Conservation (phyloP, 1,140 invertebrate species). For the Asobara japonica region DNA sequence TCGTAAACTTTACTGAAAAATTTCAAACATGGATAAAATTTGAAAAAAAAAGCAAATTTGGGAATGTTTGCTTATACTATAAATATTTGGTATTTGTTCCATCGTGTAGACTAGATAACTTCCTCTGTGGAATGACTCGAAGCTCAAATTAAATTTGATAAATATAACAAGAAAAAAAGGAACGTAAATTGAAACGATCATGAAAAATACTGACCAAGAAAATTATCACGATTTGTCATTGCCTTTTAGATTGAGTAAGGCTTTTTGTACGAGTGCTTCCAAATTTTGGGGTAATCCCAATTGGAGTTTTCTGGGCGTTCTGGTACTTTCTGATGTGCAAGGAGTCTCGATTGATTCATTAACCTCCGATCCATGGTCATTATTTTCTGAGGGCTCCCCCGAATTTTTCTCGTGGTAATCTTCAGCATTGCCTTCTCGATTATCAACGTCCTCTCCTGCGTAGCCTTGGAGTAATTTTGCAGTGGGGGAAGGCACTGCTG, state of each 20-base stretch:
- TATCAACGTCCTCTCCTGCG: constrained; percentile 65
- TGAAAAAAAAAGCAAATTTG: too few species aligned
- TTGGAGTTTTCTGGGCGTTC: constrained; percentile 10
- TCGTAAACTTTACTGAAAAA: too few species aligned
- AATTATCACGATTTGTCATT: constrained; percentile 43
- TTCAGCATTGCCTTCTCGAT: constrained; percentile 46
- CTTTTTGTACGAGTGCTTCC: constrained; percentile 56
- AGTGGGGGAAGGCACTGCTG: constrained; percentile 68
- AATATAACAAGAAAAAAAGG: too few species aligned
- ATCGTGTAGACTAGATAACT: background rate
- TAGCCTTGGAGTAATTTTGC: constrained; percentile 69
- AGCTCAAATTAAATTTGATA: background rate
- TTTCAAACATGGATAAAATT: too few species aligned
- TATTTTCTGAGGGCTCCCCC: constrained; percentile 17
- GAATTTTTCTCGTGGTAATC: constrained; percentile 37
- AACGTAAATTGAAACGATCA: too few species aligned
- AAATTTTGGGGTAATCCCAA: constrained; percentile 50
- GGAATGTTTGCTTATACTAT: too few species aligned
- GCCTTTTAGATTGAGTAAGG: constrained; percentile 53
- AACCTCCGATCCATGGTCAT: constrained; percentile 12
- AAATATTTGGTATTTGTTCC: background rate
- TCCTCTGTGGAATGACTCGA: background rate
- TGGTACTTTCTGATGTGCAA: constrained; percentile 1
- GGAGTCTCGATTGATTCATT: background rate
- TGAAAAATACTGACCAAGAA: background rate